Conservation (phyloP, 2,797 vertebrate species). For the Crossoptilon crossoptilon region DNA sequence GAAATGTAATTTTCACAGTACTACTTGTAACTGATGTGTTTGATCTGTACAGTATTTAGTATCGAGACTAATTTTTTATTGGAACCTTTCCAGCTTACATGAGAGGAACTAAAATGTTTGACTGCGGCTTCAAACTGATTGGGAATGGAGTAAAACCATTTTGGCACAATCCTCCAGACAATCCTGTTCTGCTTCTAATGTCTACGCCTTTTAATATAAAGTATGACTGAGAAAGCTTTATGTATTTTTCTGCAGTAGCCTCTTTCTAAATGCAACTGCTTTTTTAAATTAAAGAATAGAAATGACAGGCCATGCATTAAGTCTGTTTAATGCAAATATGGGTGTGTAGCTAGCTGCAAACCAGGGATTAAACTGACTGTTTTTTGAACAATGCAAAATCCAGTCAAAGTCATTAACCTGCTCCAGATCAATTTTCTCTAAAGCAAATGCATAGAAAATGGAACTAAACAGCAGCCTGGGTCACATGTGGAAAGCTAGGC, state of each 20-base stretch:
- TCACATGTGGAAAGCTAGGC: not conserved
- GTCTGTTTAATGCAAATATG: not conserved
- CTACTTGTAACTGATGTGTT: not conserved
- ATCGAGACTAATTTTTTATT: not conserved
- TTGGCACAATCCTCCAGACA: not conserved
- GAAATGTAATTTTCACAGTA: not conserved
- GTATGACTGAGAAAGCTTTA: not conserved
- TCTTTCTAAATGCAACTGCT: not conserved
- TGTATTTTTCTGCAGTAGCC: not conserved
- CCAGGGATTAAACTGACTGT: not conserved
- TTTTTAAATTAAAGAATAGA: not conserved
- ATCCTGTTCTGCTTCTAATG: not conserved
- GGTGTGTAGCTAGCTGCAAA: not conserved
- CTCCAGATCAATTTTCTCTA: conserved; percentile 4
- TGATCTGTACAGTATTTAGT: not conserved
- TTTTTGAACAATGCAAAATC: not conserved
- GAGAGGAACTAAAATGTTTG: not conserved
- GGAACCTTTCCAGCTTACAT: not conserved
- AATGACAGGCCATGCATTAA: not conserved
- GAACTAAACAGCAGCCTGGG: not conserved
- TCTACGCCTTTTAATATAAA: not conserved
- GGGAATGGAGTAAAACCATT: not conserved
- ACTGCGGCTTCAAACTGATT: not conserved
- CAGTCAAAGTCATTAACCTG: not conserved
- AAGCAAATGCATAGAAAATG: conserved; percentile 20